Percentiles rank a stretch among this genome's conserved stretches.
These are phyloP conservation scores for Oligia latruncula DNA, from an alignment of 2,888 invertebrate genomes.

Conservation along the genomic window DNA sequence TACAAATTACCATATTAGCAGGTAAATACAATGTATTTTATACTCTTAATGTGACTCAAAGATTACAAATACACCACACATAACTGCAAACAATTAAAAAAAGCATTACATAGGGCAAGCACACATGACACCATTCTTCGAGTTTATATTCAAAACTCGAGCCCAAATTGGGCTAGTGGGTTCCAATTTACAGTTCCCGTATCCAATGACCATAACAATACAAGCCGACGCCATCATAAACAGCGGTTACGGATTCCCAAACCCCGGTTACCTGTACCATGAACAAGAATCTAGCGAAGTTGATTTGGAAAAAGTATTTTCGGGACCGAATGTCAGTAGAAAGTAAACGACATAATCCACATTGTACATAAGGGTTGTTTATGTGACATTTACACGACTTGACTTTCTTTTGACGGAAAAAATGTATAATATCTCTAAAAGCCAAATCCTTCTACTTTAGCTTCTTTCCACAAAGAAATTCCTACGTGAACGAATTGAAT, in stretches of 20 bases:
- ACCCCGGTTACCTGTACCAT: conserved; percentile 52
- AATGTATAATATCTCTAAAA: conserved; percentile 38
- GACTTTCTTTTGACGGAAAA: conserved; percentile 34
- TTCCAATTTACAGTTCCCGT: conserved; percentile 43
- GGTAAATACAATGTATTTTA: neutral
- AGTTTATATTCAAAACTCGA: conserved; percentile 20
- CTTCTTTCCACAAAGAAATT: conserved; percentile 41
- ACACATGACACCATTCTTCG: conserved; percentile 4
- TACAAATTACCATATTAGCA: conserved; percentile 9
- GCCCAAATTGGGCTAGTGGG: conserved; percentile 37
- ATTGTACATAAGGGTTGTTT: conserved; percentile 29
- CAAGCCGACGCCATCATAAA: conserved; percentile 39
- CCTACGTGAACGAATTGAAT: conserved; percentile 24
- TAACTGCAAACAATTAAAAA: conserved; percentile 12
- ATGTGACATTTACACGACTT: conserved; percentile 33
- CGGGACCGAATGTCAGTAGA: conserved; percentile 30
- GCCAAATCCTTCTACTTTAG: conserved; percentile 29
- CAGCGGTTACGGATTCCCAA: conserved; percentile 37
- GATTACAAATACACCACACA: neutral
- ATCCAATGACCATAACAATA: conserved; percentile 30
- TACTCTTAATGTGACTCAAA: neutral
- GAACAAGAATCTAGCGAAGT: conserved; percentile 51
- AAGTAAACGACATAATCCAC: conserved; percentile 25
- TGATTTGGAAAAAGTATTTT: conserved; percentile 61
- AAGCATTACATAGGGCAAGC: conserved; percentile 1